Base-by-base conservation (phyloP, 2,797 vertebrate genomes). In the Vespertilio murinus region DNA sequence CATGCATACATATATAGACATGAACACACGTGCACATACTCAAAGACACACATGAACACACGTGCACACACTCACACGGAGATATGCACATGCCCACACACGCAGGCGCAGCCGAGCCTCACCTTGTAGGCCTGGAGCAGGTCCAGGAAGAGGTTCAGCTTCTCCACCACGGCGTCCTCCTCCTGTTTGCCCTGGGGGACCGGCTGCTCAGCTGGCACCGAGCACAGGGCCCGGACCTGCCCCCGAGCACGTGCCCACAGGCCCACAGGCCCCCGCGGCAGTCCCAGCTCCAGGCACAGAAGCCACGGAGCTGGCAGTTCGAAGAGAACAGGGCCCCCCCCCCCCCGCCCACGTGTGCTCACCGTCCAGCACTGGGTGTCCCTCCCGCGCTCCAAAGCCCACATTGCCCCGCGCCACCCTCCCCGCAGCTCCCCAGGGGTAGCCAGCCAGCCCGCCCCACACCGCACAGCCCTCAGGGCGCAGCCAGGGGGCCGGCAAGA, bases 91-190 rank as follows among this genome's bases (percentile, higher is more conserved):
- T 11, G 47, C 16, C 7, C 7, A 0, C 30, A 64, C n/a, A 35
- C 18, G 25, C n/a, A 14, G 59, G 59, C 28, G 25, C 59, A 30
- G 59, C 59, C 12, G 5, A 30, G 94, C 98, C 99, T 99, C 96
- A 99, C 99, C 98, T 98, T 99, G 98, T 99, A 99, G 0, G 99
- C 99, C 96, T 99, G 99, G 90, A 99, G 98, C 98, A 99, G 97
- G 97, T 99, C 99, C 98, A 99, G 96, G 97, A 99, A 99, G 90
- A 99, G 98, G 98, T 99, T 99, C 96, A 99, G 97, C 97, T 99
- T 99, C 98, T 99, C 99, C 98, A 99, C 99, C 93, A 99, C 99
- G 81, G 99, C 99, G 77, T 99, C 99, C 97, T 99, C 99, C 95
- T 99, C 99, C 98, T 99, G 98, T 97, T 98, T 99, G 92, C 99